phyloP scores from a whole-genome alignment of 2,113 vertebrate genomes.

The Vidua macroura region DNA sequence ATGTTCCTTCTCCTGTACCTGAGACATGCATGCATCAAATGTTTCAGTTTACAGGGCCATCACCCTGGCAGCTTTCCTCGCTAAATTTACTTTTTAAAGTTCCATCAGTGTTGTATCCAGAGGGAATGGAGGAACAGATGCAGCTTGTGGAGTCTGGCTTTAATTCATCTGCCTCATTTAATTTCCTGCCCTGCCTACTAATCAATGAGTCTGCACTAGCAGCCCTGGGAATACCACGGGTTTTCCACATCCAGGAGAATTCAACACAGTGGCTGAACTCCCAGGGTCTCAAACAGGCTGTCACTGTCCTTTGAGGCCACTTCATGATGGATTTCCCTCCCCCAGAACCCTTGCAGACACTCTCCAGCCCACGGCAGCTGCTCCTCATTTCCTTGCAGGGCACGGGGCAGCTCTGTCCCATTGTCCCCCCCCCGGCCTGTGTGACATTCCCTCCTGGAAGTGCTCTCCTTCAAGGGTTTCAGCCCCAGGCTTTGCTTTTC shows the following conservation, averaged over 20 bases:
- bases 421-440: neutral
- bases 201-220: neutral
- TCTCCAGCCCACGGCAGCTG: neutral
- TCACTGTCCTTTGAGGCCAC: neutral
- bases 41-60: neutral
- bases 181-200: conserved; percentile 46
- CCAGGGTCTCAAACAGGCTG: neutral
- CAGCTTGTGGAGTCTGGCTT: conserved; percentile 39
- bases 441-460: neutral
- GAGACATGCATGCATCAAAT: neutral
- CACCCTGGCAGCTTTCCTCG: neutral
- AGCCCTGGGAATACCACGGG: neutral
- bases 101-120: conserved; percentile 6
- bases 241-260: neutral
- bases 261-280: neutral
- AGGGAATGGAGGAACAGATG: conserved; percentile 33
- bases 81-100: neutral
- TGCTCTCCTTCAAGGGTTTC: neutral
- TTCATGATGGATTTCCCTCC: neutral
- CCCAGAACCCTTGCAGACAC: neutral
- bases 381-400: neutral
- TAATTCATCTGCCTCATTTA: conserved; percentile 37
- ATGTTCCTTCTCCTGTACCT: neutral
- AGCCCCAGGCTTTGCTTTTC: neutral
- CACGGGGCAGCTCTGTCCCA: neutral